Percentiles rank a stretch among this genome's conserved stretches.
Evolutionary conservation across 2,797 vertebrate species (phyloP).

Genomic region (Uromys caudimaculatus): DNA sequence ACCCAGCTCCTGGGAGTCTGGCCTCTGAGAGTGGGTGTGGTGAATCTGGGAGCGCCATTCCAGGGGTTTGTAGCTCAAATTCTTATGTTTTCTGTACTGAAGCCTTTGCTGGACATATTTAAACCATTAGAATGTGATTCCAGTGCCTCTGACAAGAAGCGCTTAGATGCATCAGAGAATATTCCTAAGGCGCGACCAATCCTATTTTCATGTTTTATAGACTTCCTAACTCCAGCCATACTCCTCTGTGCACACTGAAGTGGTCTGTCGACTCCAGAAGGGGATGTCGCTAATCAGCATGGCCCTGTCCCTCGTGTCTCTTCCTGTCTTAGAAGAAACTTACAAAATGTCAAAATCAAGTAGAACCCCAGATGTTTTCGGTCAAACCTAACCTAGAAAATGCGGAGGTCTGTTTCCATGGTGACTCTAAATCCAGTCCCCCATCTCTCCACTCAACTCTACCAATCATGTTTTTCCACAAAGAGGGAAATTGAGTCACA

Average conservation of each 20-base stretch:
- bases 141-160: not conserved
- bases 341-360: not conserved
- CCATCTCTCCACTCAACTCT: not conserved
- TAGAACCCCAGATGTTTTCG: not conserved
- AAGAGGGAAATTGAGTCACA: not conserved
- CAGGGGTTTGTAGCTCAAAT: not conserved
- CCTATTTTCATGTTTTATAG: not conserved
- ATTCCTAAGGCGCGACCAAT: not conserved
- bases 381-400: not conserved
- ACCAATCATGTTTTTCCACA: not conserved
- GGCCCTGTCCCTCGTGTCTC: not conserved
- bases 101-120: not conserved
- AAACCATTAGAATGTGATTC: not conserved
- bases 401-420: not conserved
- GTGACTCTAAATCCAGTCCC: not conserved
- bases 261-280: not conserved
- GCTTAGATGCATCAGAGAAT: not conserved
- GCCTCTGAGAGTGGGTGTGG: not conserved
- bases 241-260: not conserved
- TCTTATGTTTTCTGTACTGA: not conserved
- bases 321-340: not conserved
- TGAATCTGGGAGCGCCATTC: not conserved
- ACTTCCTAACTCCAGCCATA: not conserved
- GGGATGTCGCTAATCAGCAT: not conserved
- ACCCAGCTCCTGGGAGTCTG: not conserved